phyloP scores from a whole-genome alignment of 30 jellyfish, hydroid and myxozoan species.

The Turritopsis dohrnii region DNA sequence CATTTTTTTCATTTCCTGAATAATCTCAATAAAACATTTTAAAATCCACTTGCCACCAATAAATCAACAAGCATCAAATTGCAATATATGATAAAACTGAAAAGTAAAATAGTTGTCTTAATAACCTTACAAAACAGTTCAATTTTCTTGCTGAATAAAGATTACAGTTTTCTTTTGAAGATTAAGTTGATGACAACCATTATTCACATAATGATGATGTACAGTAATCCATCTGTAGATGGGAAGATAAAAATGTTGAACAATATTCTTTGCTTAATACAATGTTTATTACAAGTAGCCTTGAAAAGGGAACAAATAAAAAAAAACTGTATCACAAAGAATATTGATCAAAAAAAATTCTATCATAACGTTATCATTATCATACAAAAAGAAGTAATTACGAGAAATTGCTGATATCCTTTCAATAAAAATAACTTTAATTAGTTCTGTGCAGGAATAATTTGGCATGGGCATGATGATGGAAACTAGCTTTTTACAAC shows the following conservation, averaged over 20 bases:
- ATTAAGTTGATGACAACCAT: neutral
- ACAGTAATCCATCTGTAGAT: neutral
- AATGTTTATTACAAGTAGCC: neutral
- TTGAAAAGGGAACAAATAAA: neutral
- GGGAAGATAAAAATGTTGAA: neutral
- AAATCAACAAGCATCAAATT: neutral
- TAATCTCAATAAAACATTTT: too few relatives aligned
- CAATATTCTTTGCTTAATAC: neutral
- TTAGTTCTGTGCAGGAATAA: neutral
- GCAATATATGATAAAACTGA: neutral
- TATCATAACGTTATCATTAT: neutral
- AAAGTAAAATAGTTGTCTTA: neutral
- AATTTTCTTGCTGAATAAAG: neutral
- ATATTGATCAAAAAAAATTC: neutral
- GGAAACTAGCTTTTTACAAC: neutral
- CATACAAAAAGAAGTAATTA: too few relatives aligned
- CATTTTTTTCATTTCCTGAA: too few relatives aligned
- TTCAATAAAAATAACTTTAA: neutral
- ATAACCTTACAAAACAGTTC: neutral
- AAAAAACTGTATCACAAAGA: neutral
- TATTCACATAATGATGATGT: neutral
- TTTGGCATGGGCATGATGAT: neutral
- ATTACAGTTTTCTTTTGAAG: neutral
- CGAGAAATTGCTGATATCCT: neutral
- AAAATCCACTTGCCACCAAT: neutral